Evolutionary conservation across 2,888 invertebrate species (phyloP).

Genomic region (Tetheella fluctuosa): DNA sequence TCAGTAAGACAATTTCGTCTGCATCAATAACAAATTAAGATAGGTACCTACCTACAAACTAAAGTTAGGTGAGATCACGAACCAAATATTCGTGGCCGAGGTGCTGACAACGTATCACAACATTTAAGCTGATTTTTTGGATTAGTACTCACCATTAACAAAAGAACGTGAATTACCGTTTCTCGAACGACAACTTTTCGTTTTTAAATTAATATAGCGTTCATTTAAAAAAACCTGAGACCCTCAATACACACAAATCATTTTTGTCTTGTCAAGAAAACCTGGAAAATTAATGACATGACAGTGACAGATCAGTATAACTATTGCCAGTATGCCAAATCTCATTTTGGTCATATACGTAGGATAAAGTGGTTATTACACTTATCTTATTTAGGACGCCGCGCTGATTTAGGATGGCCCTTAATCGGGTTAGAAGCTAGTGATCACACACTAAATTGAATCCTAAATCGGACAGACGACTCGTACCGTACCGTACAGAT

Average conservation of each 20-base stretch:
- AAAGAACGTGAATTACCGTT: neutral
- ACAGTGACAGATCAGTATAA: neutral
- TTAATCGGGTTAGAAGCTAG: too few relatives aligned
- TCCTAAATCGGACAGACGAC: too few relatives aligned
- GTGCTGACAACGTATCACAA: neutral
- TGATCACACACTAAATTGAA: too few relatives aligned
- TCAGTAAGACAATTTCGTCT: neutral
- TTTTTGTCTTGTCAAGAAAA: neutral
- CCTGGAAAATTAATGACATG: neutral
- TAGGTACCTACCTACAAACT: too few relatives aligned
- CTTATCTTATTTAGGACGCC: too few relatives aligned
- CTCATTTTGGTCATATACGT: too few relatives aligned
- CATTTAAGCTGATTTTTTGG: neutral
- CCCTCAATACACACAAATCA: neutral
- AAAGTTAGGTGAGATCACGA: constrained; percentile 40
- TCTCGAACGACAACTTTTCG: neutral
- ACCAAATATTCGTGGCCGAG: constrained; percentile 25
- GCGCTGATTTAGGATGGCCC: too few relatives aligned
- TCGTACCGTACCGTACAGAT: too few relatives aligned
- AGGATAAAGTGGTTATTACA: too few relatives aligned
- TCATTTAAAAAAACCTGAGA: neutral
- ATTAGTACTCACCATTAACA: neutral
- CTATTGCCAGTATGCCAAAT: neutral
- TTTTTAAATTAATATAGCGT: neutral
- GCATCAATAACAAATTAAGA: constrained; percentile 27